Evolutionary conservation across 2,797 vertebrate species (phyloP).

Genomic region (Balearica regulorum): DNA sequence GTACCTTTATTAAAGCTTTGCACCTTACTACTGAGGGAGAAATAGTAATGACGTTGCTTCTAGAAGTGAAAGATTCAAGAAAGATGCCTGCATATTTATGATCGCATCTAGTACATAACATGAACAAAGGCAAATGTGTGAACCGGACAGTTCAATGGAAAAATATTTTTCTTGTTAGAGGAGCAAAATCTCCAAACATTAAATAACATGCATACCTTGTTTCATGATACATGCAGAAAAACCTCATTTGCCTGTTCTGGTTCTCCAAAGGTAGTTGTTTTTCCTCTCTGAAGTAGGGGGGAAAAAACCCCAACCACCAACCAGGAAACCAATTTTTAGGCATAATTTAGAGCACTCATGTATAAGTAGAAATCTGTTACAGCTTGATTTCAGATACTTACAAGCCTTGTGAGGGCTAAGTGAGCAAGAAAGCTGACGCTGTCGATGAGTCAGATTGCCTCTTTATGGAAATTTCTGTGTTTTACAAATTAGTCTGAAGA

Average conservation of each 20-base stretch:
- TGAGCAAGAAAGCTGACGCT: not conserved
- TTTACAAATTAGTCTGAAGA: not conserved
- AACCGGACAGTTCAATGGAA: not conserved
- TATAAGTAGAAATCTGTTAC: not conserved
- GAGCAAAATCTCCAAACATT: not conserved
- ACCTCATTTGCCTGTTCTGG: not conserved
- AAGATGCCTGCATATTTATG: not conserved
- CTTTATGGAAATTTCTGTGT: not conserved
- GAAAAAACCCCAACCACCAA: accelerated
- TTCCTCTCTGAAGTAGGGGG: not conserved
- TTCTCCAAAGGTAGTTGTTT: not conserved
- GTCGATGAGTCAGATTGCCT: not conserved
- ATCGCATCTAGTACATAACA: not conserved
- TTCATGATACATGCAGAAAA: not conserved
- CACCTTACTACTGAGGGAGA: not conserved
- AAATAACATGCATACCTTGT: not conserved
- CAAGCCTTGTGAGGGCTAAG: not conserved
- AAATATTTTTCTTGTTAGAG: not conserved
- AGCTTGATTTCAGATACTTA: not conserved
- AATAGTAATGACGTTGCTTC: not conserved
- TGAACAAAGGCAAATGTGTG: not conserved
- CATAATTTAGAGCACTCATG: not conserved
- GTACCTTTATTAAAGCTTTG: not conserved
- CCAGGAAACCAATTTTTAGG: not conserved
- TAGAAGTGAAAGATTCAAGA: not conserved